phyloP scores from a whole-genome alignment of 2,113 vertebrate genomes.

The Pandion haliaetus region DNA sequence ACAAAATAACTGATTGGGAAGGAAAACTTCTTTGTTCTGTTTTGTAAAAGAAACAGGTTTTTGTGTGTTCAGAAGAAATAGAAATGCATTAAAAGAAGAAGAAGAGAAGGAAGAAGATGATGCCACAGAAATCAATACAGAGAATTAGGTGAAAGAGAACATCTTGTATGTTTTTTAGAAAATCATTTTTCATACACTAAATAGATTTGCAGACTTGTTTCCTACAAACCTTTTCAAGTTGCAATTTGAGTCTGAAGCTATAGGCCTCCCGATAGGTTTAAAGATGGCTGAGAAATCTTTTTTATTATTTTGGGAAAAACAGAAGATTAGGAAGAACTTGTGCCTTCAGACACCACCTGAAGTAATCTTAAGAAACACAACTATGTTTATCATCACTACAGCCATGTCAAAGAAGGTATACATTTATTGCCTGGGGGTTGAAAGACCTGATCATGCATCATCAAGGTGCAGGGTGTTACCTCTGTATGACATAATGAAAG shows the following conservation, averaged over 20 bases:
- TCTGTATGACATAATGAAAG: rapidly evolving
- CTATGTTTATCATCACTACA: not conserved
- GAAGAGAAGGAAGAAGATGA: slow-evolving; percentile 19
- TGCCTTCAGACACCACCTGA: not conserved
- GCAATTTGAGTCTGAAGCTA: not conserved
- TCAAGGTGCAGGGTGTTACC: not conserved
- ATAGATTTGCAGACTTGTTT: slow-evolving; percentile 16
- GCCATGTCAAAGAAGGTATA: not conserved
- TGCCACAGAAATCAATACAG: slow-evolving; percentile 40
- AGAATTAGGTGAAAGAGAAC: slow-evolving; percentile 43
- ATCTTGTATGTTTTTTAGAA: slow-evolving; percentile 19
- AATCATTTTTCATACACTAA: slow-evolving; percentile 45
- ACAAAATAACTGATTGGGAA: slow-evolving; percentile 52
- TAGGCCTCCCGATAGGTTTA: not conserved
- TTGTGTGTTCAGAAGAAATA: not conserved
- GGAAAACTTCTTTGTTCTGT: slow-evolving; percentile 45
- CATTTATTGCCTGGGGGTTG: not conserved
- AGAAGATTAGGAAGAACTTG: not conserved
- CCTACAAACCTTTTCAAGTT: not conserved
- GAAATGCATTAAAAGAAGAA: slow-evolving; percentile 50
- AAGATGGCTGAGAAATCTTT: not conserved
- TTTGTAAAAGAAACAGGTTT: slow-evolving; percentile 27
- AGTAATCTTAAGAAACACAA: not conserved
- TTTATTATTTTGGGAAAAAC: not conserved
- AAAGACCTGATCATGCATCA: not conserved